A percentile compares a stretch with the other conserved stretches of the same genome.
phyloP scores from a whole-genome alignment of 1,140 invertebrate species.

The Gryllus bimaculatus region DNA sequence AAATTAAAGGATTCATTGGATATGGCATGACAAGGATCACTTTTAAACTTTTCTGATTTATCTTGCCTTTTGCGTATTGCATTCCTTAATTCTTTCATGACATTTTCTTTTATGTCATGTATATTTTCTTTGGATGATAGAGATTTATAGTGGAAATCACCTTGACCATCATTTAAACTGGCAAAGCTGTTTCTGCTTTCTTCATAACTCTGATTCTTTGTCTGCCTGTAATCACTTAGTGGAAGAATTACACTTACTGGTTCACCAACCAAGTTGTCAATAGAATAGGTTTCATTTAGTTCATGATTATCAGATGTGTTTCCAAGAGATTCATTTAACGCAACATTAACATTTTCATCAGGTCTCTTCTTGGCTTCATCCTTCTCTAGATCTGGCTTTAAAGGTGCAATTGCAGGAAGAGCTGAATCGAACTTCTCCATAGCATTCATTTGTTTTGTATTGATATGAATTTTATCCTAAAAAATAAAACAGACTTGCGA shows the following conservation, averaged over 20 bases:
- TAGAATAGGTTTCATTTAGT: not conserved
- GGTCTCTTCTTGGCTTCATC: no score
- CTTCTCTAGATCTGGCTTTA: not conserved
- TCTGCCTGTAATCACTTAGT: not conserved
- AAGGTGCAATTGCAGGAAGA: not conserved
- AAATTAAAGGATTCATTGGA: not conserved
- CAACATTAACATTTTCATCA: no score
- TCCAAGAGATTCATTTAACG: no score
- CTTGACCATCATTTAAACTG: not conserved
- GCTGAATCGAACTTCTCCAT: no score
- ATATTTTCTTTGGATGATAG: not conserved
- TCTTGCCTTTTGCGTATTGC: not conserved
- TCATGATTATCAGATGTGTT: not conserved
- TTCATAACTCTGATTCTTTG: not conserved
- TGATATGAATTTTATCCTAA: no score
- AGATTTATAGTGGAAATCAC: not conserved
- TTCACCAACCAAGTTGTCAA: not conserved
- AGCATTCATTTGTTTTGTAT: no score
- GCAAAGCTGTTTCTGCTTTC: not conserved
- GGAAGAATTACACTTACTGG: not conserved
- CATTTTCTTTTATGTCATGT: not conserved
- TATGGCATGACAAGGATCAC: not conserved
- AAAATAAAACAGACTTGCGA: no score
- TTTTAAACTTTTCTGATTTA: not conserved
- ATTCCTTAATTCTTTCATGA: not conserved